These are phyloP conservation scores for Larimichthys polyactis DNA, from an alignment of 2,113 vertebrate genomes.

Conservation along the genomic window DNA sequence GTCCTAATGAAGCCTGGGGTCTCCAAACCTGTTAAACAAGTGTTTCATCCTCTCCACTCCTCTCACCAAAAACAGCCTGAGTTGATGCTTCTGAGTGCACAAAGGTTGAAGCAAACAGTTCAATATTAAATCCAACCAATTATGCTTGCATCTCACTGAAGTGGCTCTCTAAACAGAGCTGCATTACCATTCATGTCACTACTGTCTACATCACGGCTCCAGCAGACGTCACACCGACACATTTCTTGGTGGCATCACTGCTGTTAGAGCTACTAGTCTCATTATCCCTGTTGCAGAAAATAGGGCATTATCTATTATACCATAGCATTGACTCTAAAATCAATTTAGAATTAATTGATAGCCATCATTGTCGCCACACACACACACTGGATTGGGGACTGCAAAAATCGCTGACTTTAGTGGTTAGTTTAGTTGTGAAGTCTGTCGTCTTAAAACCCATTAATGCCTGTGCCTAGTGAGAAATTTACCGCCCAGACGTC, in stretches of 20 bases:
- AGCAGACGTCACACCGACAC: constrained; percentile 23
- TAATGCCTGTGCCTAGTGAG: background rate
- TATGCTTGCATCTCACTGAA: constrained; percentile 31
- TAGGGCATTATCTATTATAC: background rate
- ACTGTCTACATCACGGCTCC: constrained; percentile 22
- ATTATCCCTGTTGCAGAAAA: constrained; percentile 9
- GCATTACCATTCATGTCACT: constrained; percentile 54
- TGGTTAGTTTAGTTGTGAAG: background rate
- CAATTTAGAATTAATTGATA: background rate
- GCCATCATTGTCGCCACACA: too few relatives aligned
- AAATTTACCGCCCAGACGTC: constrained; percentile 39
- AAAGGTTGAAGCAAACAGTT: constrained; percentile 20
- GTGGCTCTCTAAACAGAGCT: constrained; percentile 20
- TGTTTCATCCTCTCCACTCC: constrained; percentile 15
- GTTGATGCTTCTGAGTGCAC: constrained; percentile 12
- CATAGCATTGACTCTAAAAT: background rate
- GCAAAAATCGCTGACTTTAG: constrained; percentile 1
- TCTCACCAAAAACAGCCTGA: constrained; percentile 12
- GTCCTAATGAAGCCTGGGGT: background rate
- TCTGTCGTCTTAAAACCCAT: constrained; percentile 3
- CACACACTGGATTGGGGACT: background rate
- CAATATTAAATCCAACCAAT: constrained; percentile 48
- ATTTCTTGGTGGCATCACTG: constrained; percentile 8
- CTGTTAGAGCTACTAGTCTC: constrained; percentile 14
- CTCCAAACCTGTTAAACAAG: constrained; percentile 1